These are phyloP conservation scores for Campoletis sonorensis DNA, from an alignment of 1,140 invertebrate genomes.

Conservation along the genomic window DNA sequence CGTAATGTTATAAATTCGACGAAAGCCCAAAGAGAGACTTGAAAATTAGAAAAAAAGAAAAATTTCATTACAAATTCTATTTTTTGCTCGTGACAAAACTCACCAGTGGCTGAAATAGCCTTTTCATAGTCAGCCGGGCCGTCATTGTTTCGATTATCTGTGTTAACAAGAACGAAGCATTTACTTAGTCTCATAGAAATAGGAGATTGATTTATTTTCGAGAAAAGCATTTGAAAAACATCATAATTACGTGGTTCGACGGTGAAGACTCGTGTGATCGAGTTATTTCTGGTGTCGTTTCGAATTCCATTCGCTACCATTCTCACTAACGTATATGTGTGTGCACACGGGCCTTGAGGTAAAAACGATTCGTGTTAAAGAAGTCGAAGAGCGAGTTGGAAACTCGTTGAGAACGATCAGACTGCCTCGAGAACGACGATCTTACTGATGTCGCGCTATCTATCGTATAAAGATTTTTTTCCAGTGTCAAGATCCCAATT, in stretches of 20 bases:
- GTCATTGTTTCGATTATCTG: neutral
- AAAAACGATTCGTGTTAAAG: neutral
- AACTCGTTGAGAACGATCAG: neutral
- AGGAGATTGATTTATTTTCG: neutral
- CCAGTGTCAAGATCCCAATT: neutral
- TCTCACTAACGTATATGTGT: neutral
- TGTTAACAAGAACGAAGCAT: neutral
- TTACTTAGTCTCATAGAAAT: neutral
- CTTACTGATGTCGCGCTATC: constrained; percentile 7
- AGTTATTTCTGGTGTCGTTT: constrained; percentile 14
- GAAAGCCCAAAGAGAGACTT: too few relatives aligned
- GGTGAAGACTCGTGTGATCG: neutral
- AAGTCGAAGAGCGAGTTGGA: neutral
- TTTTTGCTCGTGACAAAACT: constrained; percentile 30
- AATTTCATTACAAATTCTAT: too few relatives aligned
- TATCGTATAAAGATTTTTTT: neutral
- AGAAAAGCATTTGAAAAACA: neutral
- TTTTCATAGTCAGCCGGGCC: constrained; percentile 59
- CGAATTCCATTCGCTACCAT: constrained; percentile 2
- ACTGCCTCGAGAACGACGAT: neutral
- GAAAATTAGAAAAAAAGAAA: too few relatives aligned
- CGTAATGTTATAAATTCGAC: too few relatives aligned
- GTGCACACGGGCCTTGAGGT: neutral
- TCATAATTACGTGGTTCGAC: neutral
- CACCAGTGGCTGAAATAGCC: constrained; percentile 66